phyloP scores from a whole-genome alignment of 2,797 vertebrate genomes.

The Silurus lanzhouensis region DNA sequence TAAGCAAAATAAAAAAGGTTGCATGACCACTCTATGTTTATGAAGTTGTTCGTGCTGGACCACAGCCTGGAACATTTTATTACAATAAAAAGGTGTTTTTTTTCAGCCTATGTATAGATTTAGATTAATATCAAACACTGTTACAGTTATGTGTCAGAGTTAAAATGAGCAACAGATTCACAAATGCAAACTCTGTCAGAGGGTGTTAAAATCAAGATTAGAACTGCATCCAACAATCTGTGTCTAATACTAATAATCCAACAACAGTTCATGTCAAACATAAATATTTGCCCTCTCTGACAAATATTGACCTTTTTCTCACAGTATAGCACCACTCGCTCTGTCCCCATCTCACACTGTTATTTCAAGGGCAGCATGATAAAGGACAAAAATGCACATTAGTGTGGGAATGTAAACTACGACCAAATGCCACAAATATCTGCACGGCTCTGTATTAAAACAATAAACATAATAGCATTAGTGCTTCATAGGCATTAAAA shows the following conservation, averaged over 20 bases:
- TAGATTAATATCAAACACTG: neutral
- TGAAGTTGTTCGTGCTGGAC: conserved; percentile 35
- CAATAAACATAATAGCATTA: neutral
- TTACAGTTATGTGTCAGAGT: neutral
- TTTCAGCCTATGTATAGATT: conserved; percentile 3
- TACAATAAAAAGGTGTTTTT: neutral
- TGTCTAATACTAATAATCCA: neutral
- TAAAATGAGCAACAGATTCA: neutral
- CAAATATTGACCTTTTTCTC: neutral
- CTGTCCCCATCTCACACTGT: conserved; percentile 12
- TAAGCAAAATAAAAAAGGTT: neutral
- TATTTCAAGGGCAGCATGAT: conserved; percentile 41
- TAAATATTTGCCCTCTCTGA: conserved; percentile 39
- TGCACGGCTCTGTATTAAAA: neutral
- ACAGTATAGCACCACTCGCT: conserved; percentile 15
- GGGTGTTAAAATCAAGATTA: neutral
- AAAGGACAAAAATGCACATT: conserved; percentile 22
- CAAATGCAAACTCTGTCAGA: neutral
- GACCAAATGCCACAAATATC: conserved; percentile 9
- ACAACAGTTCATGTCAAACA: neutral
- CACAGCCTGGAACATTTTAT: neutral
- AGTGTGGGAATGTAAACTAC: conserved; percentile 42
- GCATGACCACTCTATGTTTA: neutral
- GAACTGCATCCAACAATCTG: neutral
- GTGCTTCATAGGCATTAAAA: conserved; percentile 17